Evolutionary conservation across 2,113 vertebrate genomes (phyloP).

Genomic region (Pristiophorus japonicus): DNA sequence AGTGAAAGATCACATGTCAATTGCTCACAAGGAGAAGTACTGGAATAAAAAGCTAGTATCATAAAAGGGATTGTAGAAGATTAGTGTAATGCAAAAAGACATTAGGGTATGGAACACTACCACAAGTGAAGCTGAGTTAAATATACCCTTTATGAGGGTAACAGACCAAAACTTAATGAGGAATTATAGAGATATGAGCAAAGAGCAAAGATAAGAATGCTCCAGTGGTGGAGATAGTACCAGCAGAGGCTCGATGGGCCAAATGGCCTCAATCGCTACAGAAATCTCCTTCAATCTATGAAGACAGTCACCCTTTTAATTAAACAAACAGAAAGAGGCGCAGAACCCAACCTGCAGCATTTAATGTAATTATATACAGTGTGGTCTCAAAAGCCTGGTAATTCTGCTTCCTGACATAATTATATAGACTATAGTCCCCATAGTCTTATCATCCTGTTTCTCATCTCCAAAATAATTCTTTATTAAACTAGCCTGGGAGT

Average conservation of each 20-base stretch:
- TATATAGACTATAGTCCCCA: not conserved
- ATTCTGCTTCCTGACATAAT: not conserved
- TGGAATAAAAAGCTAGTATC: too few species aligned
- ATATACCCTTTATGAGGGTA: not conserved
- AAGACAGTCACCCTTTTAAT: not conserved
- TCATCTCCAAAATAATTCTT: constrained; percentile 7
- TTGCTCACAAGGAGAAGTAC: not conserved
- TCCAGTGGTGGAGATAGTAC: too few species aligned
- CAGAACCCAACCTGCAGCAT: not conserved
- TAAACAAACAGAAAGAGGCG: not conserved
- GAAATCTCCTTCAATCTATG: not conserved
- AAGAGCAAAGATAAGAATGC: not conserved
- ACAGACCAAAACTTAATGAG: not conserved
- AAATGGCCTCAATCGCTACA: not conserved
- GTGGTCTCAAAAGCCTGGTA: not conserved
- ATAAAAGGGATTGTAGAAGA: not conserved
- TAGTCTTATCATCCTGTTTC: not conserved
- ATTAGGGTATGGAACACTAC: not conserved
- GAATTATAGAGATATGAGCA: not conserved
- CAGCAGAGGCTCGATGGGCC: not conserved
- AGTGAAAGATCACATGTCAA: not conserved
- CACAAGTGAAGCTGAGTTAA: not conserved
- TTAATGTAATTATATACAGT: not conserved
- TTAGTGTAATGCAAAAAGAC: not conserved
- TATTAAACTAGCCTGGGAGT: not conserved